Evolutionary conservation across 2,888 invertebrate genomes (phyloP).

Genomic region (Timema podura): DNA sequence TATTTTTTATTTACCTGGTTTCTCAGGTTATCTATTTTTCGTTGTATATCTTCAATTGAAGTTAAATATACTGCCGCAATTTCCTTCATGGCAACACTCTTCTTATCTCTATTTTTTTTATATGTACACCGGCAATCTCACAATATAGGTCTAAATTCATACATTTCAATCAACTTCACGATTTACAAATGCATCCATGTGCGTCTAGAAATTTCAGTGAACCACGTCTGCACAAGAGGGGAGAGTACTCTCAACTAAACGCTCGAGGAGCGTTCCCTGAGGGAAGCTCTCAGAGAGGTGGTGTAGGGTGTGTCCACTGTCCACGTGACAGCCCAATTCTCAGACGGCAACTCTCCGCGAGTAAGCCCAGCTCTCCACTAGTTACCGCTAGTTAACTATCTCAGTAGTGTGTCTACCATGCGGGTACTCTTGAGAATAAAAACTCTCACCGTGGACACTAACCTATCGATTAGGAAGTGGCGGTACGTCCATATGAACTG

Average conservation of each 20-base stretch:
- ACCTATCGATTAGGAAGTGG: not conserved
- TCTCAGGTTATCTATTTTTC: not conserved
- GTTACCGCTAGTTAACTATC: not conserved
- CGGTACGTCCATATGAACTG: too few species aligned
- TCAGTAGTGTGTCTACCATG: not conserved
- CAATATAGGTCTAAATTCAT: not conserved
- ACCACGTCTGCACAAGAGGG: not conserved
- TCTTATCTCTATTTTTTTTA: not conserved
- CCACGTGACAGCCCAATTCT: not conserved
- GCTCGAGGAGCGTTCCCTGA: not conserved
- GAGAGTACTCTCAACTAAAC: not conserved
- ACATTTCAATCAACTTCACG: not conserved
- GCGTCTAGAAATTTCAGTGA: not conserved
- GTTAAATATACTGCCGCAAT: not conserved
- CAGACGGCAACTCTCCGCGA: not conserved
- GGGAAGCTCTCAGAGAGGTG: not conserved
- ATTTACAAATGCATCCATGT: not conserved
- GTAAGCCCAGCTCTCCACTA: not conserved
- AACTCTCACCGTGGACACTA: conserved; percentile 3
- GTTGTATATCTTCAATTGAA: not conserved
- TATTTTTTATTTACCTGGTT: conserved; percentile 2
- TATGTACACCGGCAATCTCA: not conserved
- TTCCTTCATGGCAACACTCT: not conserved
- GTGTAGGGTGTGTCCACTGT: not conserved
- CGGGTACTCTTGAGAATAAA: not conserved